Evolutionary conservation across 2,797 vertebrate genomes (phyloP), one percentile per base, ranked within the genome.

Genomic region (Lindbergichthys nudifrons): DNA sequence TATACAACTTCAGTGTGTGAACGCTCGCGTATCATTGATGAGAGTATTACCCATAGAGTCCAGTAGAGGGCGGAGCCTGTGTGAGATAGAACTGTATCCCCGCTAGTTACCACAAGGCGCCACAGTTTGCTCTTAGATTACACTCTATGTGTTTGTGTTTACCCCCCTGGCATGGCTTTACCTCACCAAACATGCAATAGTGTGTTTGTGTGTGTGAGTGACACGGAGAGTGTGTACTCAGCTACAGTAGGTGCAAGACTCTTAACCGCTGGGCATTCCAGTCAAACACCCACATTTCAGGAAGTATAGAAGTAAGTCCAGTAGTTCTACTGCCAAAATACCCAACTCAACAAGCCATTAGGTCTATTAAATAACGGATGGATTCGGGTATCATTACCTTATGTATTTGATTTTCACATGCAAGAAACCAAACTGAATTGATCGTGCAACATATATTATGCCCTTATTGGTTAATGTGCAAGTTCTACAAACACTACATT

Each of bases 81-180:
- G 21, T 23, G 21, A 2, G 21, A 23, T 23, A 23, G 51, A 85
- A 81, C 80, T 70, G 74, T 83, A 69, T 87, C 73, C 80, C 80
- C 77, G 78, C 80, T 86, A 76, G 76, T 87, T 83, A 80, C 83
- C 80, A 88, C 67, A 82, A 88, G 73, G 67, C 64, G 59, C 84
- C 67, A 65, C 82, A 86, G 84, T 88, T 80, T 89, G 84, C 77
- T 66, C 81, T 81, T 73, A 80, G 84, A 90, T 88, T 85, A 87
- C 80, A 76, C 82, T 73, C 63, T 75, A 56, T 79, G 82, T 83
- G 79, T 85, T 84, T 83, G 80, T 89, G 83, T 89, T 92, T 85
- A 87, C 79, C 85, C 87, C 77, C 61, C 69, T 81, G 85, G 89
- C 85, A 65, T 60, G 84, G 68, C 82, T 84, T 65, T 74, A 83